phyloP scores from a whole-genome alignment of 2,888 invertebrate genomes.

The Camptogramma bilineatum region DNA sequence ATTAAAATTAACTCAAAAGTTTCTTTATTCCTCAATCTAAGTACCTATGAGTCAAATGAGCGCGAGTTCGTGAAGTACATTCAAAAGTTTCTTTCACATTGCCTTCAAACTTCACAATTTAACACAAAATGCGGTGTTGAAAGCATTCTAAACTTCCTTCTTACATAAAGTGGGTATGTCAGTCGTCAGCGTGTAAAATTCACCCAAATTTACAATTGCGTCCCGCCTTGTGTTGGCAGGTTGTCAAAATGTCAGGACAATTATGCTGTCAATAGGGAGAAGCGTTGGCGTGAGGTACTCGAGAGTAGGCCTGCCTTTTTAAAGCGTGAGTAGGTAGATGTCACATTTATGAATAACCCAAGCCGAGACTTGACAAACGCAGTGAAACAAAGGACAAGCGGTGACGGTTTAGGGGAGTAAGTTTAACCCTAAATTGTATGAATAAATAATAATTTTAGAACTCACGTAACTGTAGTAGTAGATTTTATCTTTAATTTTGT shows the following conservation, averaged over 20 bases:
- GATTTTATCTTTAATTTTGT: too few species aligned
- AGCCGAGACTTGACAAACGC: slow-evolving; percentile 17
- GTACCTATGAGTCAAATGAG: not conserved
- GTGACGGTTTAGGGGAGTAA: not conserved
- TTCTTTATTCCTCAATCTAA: not conserved
- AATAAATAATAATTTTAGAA: too few species aligned
- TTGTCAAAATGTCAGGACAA: slow-evolving; percentile 70
- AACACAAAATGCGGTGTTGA: slow-evolving; percentile 2
- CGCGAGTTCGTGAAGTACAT: not conserved
- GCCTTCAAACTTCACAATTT: slow-evolving; percentile 4
- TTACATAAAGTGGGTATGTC: slow-evolving; percentile 20
- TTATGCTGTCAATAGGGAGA: slow-evolving; percentile 67
- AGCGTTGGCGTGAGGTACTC: slow-evolving; percentile 50
- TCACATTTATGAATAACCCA: slow-evolving; percentile 27
- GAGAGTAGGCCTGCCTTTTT: slow-evolving; percentile 51
- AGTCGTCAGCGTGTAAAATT: slow-evolving; percentile 50
- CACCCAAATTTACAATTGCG: slow-evolving; percentile 52
- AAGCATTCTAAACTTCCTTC: slow-evolving; percentile 19
- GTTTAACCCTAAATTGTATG: too few species aligned
- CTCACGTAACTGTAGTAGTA: too few species aligned
- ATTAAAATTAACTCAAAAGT: not conserved
- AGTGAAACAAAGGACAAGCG: not conserved
- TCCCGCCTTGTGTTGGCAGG: slow-evolving; percentile 57
- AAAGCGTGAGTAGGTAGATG: slow-evolving; percentile 37
- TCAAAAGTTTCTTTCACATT: slow-evolving; percentile 6